These are phyloP conservation scores for Gibbula magus DNA, from an alignment of 2,888 invertebrate genomes.

Conservation along the genomic window DNA sequence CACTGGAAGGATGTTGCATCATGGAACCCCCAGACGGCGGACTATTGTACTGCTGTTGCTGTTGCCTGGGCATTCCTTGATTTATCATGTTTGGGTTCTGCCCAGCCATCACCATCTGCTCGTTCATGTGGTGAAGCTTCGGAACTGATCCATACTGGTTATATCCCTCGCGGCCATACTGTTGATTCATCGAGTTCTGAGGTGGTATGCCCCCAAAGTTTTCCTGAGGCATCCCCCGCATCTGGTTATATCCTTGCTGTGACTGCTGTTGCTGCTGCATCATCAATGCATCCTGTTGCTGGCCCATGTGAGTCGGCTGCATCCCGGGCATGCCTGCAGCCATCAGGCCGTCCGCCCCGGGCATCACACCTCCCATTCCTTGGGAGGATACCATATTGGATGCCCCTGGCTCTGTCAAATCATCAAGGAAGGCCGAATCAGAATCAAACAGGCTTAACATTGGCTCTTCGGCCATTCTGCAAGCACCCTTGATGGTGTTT, in stretches of 20 bases:
- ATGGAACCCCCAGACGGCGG: conserved; percentile 48
- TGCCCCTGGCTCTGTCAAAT: conserved; percentile 52
- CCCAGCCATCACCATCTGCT: conserved; percentile 34
- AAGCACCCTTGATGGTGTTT: background rate
- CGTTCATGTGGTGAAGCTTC: conserved; percentile 40
- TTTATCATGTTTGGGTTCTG: conserved; percentile 38
- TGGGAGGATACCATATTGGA: conserved; percentile 32
- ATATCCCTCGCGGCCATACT: conserved; percentile 32
- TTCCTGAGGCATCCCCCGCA: conserved; percentile 28
- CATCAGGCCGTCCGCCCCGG: conserved; percentile 40
- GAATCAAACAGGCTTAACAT: conserved; percentile 66
- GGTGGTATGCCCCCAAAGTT: conserved; percentile 33
- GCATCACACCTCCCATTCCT: conserved; percentile 34
- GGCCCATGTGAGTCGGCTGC: conserved; percentile 26
- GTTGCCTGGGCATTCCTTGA: conserved; percentile 37
- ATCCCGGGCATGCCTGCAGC: conserved; percentile 33
- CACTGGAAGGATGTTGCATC: conserved; percentile 41
- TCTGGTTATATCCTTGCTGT: conserved; percentile 33
- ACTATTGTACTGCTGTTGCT: conserved; percentile 54
- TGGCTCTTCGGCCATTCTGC: conserved; percentile 62
- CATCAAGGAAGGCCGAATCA: conserved; percentile 65
- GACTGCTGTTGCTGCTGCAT: conserved; percentile 45
- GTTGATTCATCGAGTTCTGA: conserved; percentile 32
- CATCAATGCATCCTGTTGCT: conserved; percentile 35
- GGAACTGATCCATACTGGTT: conserved; percentile 39